Conservation (phyloP, 1,140 invertebrate species). For the Caerostris extrusa region DNA sequence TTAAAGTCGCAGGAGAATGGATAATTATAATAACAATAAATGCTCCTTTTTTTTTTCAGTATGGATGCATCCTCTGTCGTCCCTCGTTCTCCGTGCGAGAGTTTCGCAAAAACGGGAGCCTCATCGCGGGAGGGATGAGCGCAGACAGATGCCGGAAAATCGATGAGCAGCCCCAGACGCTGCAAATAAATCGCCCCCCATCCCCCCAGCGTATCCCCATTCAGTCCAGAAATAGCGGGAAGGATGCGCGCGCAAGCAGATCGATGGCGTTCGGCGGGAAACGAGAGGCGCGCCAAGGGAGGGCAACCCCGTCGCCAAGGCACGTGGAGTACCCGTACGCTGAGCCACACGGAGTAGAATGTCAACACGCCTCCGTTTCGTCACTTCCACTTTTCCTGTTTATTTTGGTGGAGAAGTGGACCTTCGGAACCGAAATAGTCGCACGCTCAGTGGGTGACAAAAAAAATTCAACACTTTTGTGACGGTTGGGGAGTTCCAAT, state of each 20-base stretch:
- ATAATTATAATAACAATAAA: too few species aligned
- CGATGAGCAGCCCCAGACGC: slow-evolving; percentile 9
- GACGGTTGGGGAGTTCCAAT: too few species aligned
- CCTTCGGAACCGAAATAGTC: background rate
- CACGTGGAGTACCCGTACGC: slow-evolving; percentile 41
- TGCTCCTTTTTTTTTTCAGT: too few species aligned
- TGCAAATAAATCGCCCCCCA: background rate
- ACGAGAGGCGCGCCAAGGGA: background rate
- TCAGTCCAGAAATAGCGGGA: slow-evolving; percentile 47
- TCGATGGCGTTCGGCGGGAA: slow-evolving; percentile 32
- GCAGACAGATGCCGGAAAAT: slow-evolving; percentile 30
- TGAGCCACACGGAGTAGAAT: background rate
- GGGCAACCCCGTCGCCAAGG: background rate
- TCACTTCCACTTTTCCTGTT: background rate
- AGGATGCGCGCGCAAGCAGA: slow-evolving; percentile 8
- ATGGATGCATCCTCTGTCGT: too few species aligned
- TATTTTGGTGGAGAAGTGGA: slow-evolving; percentile 13
- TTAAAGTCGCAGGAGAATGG: too few species aligned
- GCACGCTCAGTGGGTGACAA: background rate
- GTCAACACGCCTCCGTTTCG: slow-evolving; percentile 24
- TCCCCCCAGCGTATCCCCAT: background rate
- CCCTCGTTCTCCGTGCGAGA: too few species aligned
- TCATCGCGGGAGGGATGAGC: too few species aligned
- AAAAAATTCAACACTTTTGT: too few species aligned
- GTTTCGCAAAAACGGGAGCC: too few species aligned